Evolutionary conservation across 2,888 invertebrate species (phyloP).

Genomic region (Pammene fasciana): DNA sequence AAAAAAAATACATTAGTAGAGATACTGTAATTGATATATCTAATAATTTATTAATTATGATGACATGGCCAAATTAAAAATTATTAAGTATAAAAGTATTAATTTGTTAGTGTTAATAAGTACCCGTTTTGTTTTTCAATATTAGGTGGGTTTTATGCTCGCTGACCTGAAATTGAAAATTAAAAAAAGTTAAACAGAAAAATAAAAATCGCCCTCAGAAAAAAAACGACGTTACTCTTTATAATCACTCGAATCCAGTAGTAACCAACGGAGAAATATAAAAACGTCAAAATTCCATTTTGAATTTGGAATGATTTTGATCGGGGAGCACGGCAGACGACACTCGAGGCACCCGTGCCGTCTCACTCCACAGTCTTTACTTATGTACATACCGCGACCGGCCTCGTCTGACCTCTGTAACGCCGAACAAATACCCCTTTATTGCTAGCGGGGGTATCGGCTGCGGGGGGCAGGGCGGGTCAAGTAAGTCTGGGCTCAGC

Average conservation of each 20-base stretch:
- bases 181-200: too few species aligned
- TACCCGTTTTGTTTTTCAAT: too few species aligned
- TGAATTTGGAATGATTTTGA: slow-evolving; percentile 78
- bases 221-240: background rate
- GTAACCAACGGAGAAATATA: slow-evolving; percentile 45
- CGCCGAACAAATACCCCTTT: slow-evolving; percentile 61
- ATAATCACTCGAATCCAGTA: background rate
- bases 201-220: background rate
- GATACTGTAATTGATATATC: too few species aligned
- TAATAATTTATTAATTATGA: too few species aligned
- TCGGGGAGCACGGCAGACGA: slow-evolving; percentile 79
- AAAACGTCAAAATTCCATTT: slow-evolving; percentile 70
- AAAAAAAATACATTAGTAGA: too few species aligned
- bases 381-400: slow-evolving; percentile 69
- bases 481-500: slow-evolving; percentile 69
- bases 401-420: slow-evolving; percentile 57
- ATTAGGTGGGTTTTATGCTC: too few species aligned
- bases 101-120: too few species aligned
- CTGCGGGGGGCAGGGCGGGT: slow-evolving; percentile 64
- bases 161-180: too few species aligned
- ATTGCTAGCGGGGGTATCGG: slow-evolving; percentile 53
- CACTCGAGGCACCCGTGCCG: slow-evolving; percentile 74
- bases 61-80: too few species aligned
- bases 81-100: too few species aligned
- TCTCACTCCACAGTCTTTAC: slow-evolving; percentile 71